phyloP scores from a whole-genome alignment of 2,888 invertebrate species.

The Spisula subtruncata region DNA sequence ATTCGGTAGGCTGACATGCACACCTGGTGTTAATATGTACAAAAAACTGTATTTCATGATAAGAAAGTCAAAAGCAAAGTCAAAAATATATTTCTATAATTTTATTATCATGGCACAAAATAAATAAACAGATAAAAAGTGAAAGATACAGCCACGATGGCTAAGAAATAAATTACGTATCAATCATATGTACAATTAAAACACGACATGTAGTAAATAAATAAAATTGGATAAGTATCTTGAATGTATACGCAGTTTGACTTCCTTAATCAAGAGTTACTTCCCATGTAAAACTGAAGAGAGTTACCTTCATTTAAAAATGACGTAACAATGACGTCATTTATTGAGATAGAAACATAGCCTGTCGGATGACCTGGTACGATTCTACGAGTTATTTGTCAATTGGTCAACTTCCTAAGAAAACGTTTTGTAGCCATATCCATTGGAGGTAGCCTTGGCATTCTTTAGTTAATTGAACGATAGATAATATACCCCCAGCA shows the following conservation, averaged over 20 bases:
- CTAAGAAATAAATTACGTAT: conserved; percentile 11
- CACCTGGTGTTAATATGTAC: too few species aligned
- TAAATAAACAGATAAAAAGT: conserved; percentile 14
- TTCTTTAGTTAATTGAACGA: too few species aligned
- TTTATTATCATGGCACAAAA: conserved; percentile 24
- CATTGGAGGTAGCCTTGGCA: too few species aligned
- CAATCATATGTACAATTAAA: not conserved
- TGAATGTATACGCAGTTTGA: too few species aligned
- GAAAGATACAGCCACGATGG: not conserved
- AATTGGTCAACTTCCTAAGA: too few species aligned
- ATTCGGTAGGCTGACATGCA: too few species aligned
- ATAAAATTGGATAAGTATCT: not conserved
- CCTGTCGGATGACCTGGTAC: too few species aligned
- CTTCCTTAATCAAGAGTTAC: not conserved
- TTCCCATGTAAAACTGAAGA: not conserved
- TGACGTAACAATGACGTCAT: not conserved
- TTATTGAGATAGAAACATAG: not conserved
- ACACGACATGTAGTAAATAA: conserved; percentile 5
- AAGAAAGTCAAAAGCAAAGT: not conserved
- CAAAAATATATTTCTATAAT: not conserved
- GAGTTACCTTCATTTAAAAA: not conserved
- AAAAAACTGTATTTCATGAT: not conserved
- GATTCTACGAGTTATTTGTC: too few species aligned
- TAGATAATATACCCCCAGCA: too few species aligned
- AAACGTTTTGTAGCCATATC: too few species aligned